A percentile compares a stretch with the other conserved stretches of the same genome.
Conservation (phyloP, 2,888 invertebrate species). For the Nowickia ferox region DNA sequence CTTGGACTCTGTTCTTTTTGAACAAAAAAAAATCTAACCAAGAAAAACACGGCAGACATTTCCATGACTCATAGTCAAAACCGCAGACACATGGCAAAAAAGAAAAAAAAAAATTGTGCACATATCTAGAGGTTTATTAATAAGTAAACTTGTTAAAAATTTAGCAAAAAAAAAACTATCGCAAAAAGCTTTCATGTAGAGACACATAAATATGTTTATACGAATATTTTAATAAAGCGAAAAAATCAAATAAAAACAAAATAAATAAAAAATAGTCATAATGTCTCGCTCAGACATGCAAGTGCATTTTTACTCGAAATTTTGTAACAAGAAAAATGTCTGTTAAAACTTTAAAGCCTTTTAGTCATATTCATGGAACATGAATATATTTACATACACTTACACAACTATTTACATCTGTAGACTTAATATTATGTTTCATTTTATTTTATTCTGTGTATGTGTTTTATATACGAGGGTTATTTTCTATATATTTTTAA, state of each 20-base stretch:
- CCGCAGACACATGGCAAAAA: slow-evolving; percentile 64
- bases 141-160: slow-evolving; percentile 68
- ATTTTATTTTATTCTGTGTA: neutral
- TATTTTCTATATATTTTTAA: too few relatives aligned
- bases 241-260: slow-evolving; percentile 43
- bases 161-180: slow-evolving; percentile 34
- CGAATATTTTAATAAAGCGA: slow-evolving; percentile 55
- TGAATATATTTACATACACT: slow-evolving; percentile 63
- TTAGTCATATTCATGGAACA: slow-evolving; percentile 66
- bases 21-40: slow-evolving; percentile 30
- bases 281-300: slow-evolving; percentile 71
- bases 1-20: slow-evolving; percentile 67
- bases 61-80: slow-evolving; percentile 67
- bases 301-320: slow-evolving; percentile 63
- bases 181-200: slow-evolving; percentile 6
- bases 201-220: slow-evolving; percentile 51
- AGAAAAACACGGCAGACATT: slow-evolving; percentile 54
- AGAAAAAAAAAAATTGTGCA: slow-evolving; percentile 32
- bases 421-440: neutral
- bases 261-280: slow-evolving; percentile 61
- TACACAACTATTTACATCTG: slow-evolving; percentile 36
- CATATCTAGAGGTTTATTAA: slow-evolving; percentile 60
- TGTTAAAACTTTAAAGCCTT: slow-evolving; percentile 61
- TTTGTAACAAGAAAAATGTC: slow-evolving; percentile 60
- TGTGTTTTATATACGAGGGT: neutral